Evolutionary conservation across 2,113 vertebrate genomes (phyloP), one percentile per base, ranked within the genome.

Genomic region (Sula dactylatra): DNA sequence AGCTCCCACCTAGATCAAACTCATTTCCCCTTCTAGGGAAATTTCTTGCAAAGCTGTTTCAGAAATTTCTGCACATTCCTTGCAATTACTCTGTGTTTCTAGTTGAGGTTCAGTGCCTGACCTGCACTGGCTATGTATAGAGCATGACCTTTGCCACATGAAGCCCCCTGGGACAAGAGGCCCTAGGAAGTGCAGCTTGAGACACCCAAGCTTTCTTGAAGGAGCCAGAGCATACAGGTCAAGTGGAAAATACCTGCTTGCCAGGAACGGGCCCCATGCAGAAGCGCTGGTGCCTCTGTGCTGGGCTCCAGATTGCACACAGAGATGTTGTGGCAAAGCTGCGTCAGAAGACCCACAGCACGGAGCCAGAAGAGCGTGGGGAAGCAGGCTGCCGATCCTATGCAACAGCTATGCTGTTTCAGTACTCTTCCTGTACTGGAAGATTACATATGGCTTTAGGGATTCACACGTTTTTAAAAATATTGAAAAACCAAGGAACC

Each of bases 71-170:
- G 44, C 24, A 31, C 10, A 24, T 55, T 67, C 78, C 26, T 64
- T 32, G 25, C 7, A 58, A 74, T 13, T 6, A 19, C n/a, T 44
- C 27, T 32, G 13, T 7, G 24, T 27, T 92, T 50, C 76, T 14
- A 32, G 44, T 1, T 55, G 22, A 56, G n/a, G 18, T 55, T 89
- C 77, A 70, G 34, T 22, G 45, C 26, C 49, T 86, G 45, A 59
- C 40, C 13, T 9, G 5, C 6, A 7, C 16, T 7, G 27, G 34
- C 27, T 24, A 3, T 2, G 13, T 21, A 22, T 47, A 56, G 22
- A 77, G 18, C 12, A 61, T 0, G 5, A 4, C 10, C 18, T 42
- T 47, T 20, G 22, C 50, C 7, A 7, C 2, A 26, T 0, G 1
- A 83, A 94, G 54, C 15, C 17, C 26, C 16, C 9, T 21, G 22